phyloP scores from a whole-genome alignment of 2,113 vertebrate species.

The Neopipo cinnamomea region DNA sequence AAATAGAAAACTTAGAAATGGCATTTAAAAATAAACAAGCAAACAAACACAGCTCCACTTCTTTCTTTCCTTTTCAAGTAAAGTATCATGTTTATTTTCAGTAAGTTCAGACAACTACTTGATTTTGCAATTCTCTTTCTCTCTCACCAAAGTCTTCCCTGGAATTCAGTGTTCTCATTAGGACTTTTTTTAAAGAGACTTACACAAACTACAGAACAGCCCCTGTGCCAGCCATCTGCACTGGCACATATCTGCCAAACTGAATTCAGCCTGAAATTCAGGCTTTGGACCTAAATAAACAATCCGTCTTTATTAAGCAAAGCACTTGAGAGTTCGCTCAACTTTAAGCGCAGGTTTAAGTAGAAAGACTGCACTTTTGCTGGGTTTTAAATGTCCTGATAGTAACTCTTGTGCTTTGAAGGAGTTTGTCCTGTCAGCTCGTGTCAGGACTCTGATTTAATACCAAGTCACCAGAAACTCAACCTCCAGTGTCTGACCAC shows the following conservation, averaged over 20 bases:
- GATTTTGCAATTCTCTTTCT: not conserved
- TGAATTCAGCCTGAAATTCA: not conserved
- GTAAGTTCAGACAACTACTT: not conserved
- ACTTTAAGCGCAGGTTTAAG: not conserved
- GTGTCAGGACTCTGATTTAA: not conserved
- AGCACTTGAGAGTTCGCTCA: not conserved
- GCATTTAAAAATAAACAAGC: conserved; percentile 24
- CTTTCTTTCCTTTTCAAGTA: not conserved
- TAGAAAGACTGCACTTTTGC: not conserved
- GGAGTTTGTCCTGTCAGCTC: not conserved
- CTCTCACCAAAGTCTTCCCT: not conserved
- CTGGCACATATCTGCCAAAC: not conserved
- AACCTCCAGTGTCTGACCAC: not conserved
- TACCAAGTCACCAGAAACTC: not conserved
- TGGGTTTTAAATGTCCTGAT: not conserved
- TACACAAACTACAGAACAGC: not conserved
- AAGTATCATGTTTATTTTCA: not conserved
- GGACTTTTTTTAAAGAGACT: not conserved
- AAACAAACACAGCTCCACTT: not conserved
- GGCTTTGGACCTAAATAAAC: not conserved
- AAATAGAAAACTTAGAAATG: not conserved
- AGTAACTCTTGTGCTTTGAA: not conserved
- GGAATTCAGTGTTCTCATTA: not conserved
- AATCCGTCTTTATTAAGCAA: not conserved
- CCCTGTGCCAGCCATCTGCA: conserved; percentile 3